Base-by-base conservation (phyloP, 2,888 invertebrate species). In the Volucella zonaria region DNA sequence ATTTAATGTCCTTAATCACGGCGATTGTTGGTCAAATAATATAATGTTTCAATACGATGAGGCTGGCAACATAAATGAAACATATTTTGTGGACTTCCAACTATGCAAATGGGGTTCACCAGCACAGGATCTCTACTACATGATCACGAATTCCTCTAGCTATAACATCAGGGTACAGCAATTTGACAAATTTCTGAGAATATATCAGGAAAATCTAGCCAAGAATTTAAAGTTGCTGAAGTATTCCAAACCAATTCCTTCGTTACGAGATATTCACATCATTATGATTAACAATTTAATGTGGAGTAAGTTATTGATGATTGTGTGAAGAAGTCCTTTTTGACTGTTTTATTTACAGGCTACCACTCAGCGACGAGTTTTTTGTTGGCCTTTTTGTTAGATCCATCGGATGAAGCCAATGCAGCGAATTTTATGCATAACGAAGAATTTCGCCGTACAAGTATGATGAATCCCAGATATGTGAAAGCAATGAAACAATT, bases 11-110 rank as follows among this genome's bases (percentile, higher is more conserved):
- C 61, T 90, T 0, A 90, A 83, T 58, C 90, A 90, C 77, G 91
- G 91, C 1, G 90, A 90, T 56, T 88, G 88, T 67, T 90, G 91
- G 90, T 88, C 89, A 14, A 90, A 90, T 51, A 90, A 90, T 43
- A 87, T 90, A 0, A 89, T 91, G 87, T 91, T 91, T 42, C 87
- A 89, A 45, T 87, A 90, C 75, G 56, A 87, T 15, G 87, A 89
- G 14, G 86, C 87, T 11, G 88, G 88, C 0, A 89, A 89, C 9
- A 88, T 91, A 18, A 89, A 89, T 54, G 90, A 91, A 42, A 64
- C 89, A 1, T 75, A 88, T 0, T 86, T 91, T 15, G 80, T 91
- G 4, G 91, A 91, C 80, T 90, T 88, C 64, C 91, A 91, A 87
- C 56, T 86, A 12, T 87, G 86, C 43, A 86, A 83, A 42, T 88